Evolutionary conservation across 2,797 vertebrate species (phyloP).

Genomic region (Sebastes jordani): DNA sequence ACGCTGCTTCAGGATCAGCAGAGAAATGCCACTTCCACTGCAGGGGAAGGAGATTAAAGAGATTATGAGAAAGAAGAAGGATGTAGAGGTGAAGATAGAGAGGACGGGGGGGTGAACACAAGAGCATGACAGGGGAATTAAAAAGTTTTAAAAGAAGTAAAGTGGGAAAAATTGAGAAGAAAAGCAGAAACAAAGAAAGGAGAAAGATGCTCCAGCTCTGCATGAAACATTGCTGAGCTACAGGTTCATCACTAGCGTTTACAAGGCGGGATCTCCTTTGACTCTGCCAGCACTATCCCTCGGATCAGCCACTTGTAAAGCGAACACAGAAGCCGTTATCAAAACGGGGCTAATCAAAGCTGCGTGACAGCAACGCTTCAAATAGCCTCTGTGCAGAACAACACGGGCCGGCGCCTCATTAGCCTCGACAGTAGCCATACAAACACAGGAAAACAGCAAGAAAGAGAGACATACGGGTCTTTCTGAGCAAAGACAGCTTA

Average conservation of each 20-base stretch:
- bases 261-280: slow-evolving; percentile 10
- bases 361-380: slow-evolving; percentile 28
- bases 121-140: neutral
- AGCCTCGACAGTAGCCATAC: slow-evolving; percentile 19
- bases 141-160: neutral
- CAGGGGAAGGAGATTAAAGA: neutral
- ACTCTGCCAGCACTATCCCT: slow-evolving; percentile 6
- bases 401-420: slow-evolving; percentile 33
- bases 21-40: slow-evolving; percentile 88
- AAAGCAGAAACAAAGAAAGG: neutral
- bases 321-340: slow-evolving; percentile 24
- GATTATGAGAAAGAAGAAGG: neutral
- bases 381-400: slow-evolving; percentile 22
- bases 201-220: neutral
- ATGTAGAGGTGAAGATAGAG: neutral
- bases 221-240: slow-evolving; percentile 16
- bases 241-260: slow-evolving; percentile 5
- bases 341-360: slow-evolving; percentile 57
- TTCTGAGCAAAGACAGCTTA: neutral
- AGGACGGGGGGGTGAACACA: neutral
- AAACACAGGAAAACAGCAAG: neutral
- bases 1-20: slow-evolving; percentile 95
- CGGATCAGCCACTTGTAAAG: slow-evolving; percentile 30
- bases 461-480: neutral
- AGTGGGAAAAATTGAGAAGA: neutral